Base-by-base conservation (phyloP, 2,888 invertebrate genomes). In the Sturmia bella region DNA sequence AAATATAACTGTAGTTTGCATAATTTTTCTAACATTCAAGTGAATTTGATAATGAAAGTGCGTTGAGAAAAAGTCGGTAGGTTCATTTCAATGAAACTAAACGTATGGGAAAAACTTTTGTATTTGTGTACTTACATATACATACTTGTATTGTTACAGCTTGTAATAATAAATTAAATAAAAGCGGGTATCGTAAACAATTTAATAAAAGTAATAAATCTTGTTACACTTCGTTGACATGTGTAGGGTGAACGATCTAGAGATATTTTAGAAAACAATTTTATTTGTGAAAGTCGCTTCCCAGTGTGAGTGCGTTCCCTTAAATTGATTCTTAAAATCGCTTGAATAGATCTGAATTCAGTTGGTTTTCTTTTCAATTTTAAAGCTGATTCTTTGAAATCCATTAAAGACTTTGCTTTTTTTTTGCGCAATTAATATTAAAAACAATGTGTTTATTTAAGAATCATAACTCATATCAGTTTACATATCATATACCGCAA, bases 41-140 rank as follows among this genome's bases (percentile, higher is more conserved):
- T 69, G 52, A 27, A 37, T 73, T 69, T 74, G 24, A 45, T 74
- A 74, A 82, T 78, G 43, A 56, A 64, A 78, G 21, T 74, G 73
- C 73, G 73, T 50, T 57, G 50, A 48, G 54, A 41, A 54, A 64
- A 64, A 11, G 52, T 32, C 11, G 2, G 12, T 45, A 59, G 13
- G 9, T 15, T 15, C 9, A 5, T 32, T 32, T 32, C 32, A 32
- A 32, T 32, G 5, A 7, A 7, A n/a, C n/a, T n/a, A n/a, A n/a
- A n/a, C n/a, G n/a, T n/a, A n/a, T n/a, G n/a, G n/a, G n/a, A 32
- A 32, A 7, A 7, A 3, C 5, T 32, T 32, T 3, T 32, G 6
- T 6, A 7, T 32, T n/a, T n/a, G n/a, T n/a, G n/a, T n/a, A n/a
- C n/a, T n/a, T n/a, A 11, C 4, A 19, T 5, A 17, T 27, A 11